phyloP scores from a whole-genome alignment of 2,113 vertebrate genomes.

The Cynopterus brachyotis region DNA sequence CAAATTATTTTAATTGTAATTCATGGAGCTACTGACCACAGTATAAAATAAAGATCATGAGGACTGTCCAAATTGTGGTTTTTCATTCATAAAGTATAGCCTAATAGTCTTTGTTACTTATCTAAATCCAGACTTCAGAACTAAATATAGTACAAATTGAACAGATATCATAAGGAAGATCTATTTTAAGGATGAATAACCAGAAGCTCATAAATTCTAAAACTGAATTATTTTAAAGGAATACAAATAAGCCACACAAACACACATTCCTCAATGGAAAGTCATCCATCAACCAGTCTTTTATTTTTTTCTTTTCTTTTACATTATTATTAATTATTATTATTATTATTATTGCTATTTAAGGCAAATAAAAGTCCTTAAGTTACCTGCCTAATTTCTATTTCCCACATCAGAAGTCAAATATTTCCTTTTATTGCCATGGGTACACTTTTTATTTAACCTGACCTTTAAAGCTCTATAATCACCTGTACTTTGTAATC shows the following conservation, averaged over 20 bases:
- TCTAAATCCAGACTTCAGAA: slow-evolving; percentile 23
- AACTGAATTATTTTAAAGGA: slow-evolving; percentile 34
- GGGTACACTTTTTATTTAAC: slow-evolving; percentile 41
- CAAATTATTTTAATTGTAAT: slow-evolving; percentile 22
- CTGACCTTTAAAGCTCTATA: slow-evolving; percentile 46
- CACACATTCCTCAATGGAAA: slow-evolving; percentile 23
- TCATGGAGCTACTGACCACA: background rate
- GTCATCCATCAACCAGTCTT: background rate
- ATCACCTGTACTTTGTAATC: slow-evolving; percentile 52
- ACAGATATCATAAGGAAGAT: background rate
- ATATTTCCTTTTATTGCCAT: slow-evolving; percentile 43
- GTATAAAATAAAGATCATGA: background rate
- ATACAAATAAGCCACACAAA: background rate
- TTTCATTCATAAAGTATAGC: slow-evolving; percentile 33
- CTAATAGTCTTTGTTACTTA: background rate
- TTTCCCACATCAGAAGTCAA: slow-evolving; percentile 38
- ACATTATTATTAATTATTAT: too few relatives aligned
- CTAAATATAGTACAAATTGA: background rate
- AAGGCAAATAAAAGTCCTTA: slow-evolving; percentile 25
- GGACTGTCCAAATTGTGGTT: background rate
- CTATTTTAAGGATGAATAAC: background rate
- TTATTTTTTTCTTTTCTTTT: too few relatives aligned
- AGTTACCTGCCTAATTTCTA: background rate
- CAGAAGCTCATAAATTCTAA: background rate
- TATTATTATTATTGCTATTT: too few relatives aligned